Evolutionary conservation across 2,797 vertebrate species (phyloP).

Genomic region (Echeneis naucrates): DNA sequence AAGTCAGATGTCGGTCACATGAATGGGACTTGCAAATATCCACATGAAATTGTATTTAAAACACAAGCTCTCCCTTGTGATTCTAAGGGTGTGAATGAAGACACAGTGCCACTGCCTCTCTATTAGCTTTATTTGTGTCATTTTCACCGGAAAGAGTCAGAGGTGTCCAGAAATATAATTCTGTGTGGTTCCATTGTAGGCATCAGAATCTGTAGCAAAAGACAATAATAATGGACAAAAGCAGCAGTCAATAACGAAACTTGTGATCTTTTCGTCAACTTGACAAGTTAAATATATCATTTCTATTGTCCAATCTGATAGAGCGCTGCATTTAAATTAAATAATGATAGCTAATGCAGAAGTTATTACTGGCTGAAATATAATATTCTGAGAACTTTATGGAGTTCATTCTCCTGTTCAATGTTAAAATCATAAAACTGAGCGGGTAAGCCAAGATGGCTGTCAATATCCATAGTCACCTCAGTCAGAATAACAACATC

Average conservation of each 20-base stretch:
- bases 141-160: conserved; percentile 36
- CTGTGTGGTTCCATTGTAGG: conserved; percentile 52
- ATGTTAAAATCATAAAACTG: conserved; percentile 60
- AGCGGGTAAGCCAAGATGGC: conserved; percentile 51
- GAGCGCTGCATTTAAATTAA: conserved; percentile 58
- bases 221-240: conserved; percentile 36
- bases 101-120: too few relatives aligned
- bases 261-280: conserved; percentile 43
- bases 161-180: conserved; percentile 38
- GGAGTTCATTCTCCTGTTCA: conserved; percentile 58
- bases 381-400: conserved; percentile 71
- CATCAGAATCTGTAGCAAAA: conserved; percentile 29
- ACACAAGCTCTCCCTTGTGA: conserved; percentile 23
- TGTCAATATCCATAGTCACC: conserved; percentile 50
- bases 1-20: conserved; percentile 14
- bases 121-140: conserved; percentile 20
- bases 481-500: conserved; percentile 60
- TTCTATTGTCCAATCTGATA: conserved; percentile 58
- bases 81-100: conserved; percentile 36
- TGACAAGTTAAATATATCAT: conserved; percentile 60
- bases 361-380: conserved; percentile 59
- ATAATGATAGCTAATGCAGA: conserved; percentile 52
- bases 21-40: conserved; percentile 26
- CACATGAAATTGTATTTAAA: conserved; percentile 23
- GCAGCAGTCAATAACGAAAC: conserved; percentile 41